Percentiles rank a stretch among this genome's conserved stretches.
Conservation (phyloP, 2,888 invertebrate species). For the Chironomus tentans region DNA sequence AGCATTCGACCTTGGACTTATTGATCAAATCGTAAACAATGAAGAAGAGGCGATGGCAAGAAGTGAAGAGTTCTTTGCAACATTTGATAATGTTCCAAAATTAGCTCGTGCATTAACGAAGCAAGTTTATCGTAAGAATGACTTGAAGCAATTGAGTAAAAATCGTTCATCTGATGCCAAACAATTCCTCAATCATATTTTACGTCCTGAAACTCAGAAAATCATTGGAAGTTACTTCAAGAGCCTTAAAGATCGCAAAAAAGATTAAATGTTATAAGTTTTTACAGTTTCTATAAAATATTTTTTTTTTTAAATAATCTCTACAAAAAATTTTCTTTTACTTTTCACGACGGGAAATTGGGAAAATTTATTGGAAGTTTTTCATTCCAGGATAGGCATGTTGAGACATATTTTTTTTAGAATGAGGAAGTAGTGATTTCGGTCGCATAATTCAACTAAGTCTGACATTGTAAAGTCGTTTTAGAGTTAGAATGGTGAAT, state of each 20-base stretch:
- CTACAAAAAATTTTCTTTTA: not conserved
- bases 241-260: conserved; percentile 3
- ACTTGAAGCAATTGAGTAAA: conserved; percentile 44
- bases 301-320: not conserved
- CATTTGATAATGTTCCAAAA: conserved; percentile 52
- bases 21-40: conserved; percentile 57
- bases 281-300: not conserved
- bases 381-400: not conserved
- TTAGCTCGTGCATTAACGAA: conserved; percentile 46
- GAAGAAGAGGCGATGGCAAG: conserved; percentile 53
- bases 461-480: no score
- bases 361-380: not conserved
- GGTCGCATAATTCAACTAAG: not conserved
- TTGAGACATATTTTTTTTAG: not conserved
- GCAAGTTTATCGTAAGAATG: conserved; percentile 40
- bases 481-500: not conserved
- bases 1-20: conserved; percentile 48
- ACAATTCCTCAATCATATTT: conserved; percentile 2
- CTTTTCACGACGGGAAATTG: not conserved
- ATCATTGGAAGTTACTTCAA: conserved; percentile 4
- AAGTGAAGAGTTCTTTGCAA: conserved; percentile 51
- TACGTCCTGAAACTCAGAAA: conserved; percentile 9
- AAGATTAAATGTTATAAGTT: not conserved
- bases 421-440: not conserved
- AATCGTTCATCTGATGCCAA: conserved; percentile 31